These are phyloP conservation scores for Apotomis turbidana DNA, from an alignment of 2,888 invertebrate species.

Conservation along the genomic window DNA sequence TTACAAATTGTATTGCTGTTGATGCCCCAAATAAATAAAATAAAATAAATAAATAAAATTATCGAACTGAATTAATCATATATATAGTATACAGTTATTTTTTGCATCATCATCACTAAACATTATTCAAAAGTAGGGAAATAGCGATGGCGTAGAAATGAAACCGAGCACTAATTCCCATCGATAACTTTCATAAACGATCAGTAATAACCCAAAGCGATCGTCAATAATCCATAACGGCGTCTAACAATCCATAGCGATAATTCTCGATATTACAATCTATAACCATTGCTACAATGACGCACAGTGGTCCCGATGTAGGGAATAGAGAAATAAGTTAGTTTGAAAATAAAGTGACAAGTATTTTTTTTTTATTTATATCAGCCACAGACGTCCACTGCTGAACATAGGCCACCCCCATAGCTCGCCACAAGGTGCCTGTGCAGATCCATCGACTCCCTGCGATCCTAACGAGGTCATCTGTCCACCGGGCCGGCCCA, in stretches of 20 bases:
- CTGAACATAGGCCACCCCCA: no score
- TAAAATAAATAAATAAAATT: no score
- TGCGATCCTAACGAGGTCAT: no score
- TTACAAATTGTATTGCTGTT: no score
- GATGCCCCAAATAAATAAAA: no score
- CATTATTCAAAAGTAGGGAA: background rate
- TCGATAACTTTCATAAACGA: constrained; percentile 26
- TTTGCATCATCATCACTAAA: background rate
- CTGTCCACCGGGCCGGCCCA: no score
- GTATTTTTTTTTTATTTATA: no score
- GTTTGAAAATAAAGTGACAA: no score
- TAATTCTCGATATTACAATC: constrained; percentile 27
- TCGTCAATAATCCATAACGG: constrained; percentile 29
- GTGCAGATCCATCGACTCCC: no score
- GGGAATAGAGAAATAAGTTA: no score
- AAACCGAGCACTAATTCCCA: constrained; percentile 20
- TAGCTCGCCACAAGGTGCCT: no score
- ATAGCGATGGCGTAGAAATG: background rate
- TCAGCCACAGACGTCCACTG: no score
- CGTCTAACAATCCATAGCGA: constrained; percentile 26
- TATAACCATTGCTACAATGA: constrained; percentile 14
- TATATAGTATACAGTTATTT: background rate
- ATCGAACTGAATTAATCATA: background rate
- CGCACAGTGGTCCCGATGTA: constrained; percentile 1
- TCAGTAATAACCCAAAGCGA: constrained; percentile 25